phyloP scores from a whole-genome alignment of 2,797 vertebrate genomes.

The Moxostoma hubbsi region DNA sequence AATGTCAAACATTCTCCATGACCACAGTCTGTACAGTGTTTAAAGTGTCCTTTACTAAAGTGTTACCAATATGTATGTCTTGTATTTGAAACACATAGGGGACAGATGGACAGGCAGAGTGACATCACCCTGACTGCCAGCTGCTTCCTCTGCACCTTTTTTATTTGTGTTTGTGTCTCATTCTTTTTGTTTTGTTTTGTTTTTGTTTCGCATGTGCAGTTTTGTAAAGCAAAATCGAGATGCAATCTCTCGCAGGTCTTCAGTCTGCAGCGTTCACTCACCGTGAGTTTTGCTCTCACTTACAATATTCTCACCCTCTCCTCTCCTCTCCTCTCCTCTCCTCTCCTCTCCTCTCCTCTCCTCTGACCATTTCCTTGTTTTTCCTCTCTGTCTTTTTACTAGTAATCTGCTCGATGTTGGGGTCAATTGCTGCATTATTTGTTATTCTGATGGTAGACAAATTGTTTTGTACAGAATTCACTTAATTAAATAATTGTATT shows the following conservation, averaged over 20 bases:
- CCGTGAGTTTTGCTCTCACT: constrained; percentile 95
- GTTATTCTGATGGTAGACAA: not conserved
- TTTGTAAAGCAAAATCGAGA: constrained; percentile 99
- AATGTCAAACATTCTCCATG: not conserved
- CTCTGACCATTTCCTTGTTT: constrained; percentile 13
- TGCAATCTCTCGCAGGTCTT: constrained; percentile 97
- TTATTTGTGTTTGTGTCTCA: constrained; percentile 75
- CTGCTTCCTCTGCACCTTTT: constrained; percentile 64
- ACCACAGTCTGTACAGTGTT: constrained; percentile 9
- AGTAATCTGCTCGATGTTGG: constrained; percentile 34
- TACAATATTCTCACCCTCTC: constrained; percentile 71
- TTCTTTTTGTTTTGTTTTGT: constrained; percentile 71
- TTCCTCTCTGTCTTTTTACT: constrained; percentile 13
- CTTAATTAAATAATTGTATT: not conserved
- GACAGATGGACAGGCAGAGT: constrained; percentile 61
- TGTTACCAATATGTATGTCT: constrained; percentile 63
- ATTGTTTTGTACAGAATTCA: not conserved
- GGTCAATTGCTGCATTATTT: not conserved
- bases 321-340: not conserved
- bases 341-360: not conserved
- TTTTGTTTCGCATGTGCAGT: constrained; percentile 96
- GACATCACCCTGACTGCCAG: constrained; percentile 54
- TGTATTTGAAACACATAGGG: constrained; percentile 64
- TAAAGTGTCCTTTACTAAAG: constrained; percentile 47
- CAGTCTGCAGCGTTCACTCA: constrained; percentile 99